These are phyloP conservation scores for Cinara cedri DNA, from an alignment of 2,888 invertebrate genomes.

Conservation along the genomic window DNA sequence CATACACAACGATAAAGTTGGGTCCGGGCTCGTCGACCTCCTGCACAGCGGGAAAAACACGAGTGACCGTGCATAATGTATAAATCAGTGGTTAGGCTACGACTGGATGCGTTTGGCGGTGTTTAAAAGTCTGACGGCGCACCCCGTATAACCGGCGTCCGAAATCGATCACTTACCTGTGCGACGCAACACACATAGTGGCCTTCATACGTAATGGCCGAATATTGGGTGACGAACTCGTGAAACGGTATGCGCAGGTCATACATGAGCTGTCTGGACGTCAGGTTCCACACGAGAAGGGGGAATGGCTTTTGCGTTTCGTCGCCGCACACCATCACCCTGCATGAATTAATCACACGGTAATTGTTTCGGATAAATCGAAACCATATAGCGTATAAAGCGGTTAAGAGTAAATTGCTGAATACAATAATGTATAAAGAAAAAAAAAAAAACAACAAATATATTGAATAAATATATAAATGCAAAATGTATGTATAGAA, in stretches of 20 bases:
- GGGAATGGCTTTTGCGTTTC: constrained; percentile 93
- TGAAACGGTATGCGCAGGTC: constrained; percentile 88
- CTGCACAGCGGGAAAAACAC: constrained; percentile 45
- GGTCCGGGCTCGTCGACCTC: constrained; percentile 79
- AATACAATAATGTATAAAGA: too few relatives aligned
- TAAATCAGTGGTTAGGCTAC: background rate
- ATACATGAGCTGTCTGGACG: constrained; percentile 81
- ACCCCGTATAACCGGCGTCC: background rate
- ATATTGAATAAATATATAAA: too few relatives aligned
- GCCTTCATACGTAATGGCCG: constrained; percentile 86
- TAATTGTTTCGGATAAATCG: background rate
- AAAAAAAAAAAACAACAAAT: too few relatives aligned
- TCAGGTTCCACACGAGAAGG: constrained; percentile 85
- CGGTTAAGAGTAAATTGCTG: background rate
- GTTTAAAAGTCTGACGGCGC: background rate
- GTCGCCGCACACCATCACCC: constrained; percentile 86
- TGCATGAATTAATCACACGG: constrained; percentile 61
- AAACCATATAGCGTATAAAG: background rate
- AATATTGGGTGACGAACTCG: constrained; percentile 82
- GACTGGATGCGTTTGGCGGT: background rate
- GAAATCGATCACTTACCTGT: constrained; percentile 62
- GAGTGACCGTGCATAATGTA: too few relatives aligned
- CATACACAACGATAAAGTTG: constrained; percentile 89
- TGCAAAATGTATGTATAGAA: too few relatives aligned
- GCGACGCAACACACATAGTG: constrained; percentile 67